Conservation (phyloP, 1,140 invertebrate species). For the Idris sp. region DNA sequence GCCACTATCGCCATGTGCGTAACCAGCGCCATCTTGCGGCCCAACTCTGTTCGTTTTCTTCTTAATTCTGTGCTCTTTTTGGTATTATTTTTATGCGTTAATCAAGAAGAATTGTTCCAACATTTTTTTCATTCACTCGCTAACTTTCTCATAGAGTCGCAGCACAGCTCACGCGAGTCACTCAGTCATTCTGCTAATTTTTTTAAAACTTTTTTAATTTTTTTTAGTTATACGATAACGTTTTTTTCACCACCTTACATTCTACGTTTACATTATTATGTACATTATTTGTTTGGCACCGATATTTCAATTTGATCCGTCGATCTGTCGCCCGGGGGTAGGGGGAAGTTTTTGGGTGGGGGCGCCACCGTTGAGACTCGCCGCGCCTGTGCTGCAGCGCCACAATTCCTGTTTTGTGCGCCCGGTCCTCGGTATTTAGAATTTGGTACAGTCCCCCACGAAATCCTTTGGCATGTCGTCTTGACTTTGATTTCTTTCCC, state of each 20-base stretch:
- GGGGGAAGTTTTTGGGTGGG: no score
- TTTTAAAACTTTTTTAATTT: slow-evolving; percentile 14
- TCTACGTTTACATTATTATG: slow-evolving; percentile 74
- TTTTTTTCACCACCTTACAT: slow-evolving; percentile 57
- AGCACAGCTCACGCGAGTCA: slow-evolving; percentile 66
- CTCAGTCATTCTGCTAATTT: slow-evolving; percentile 25
- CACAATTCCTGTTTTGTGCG: slow-evolving; percentile 37
- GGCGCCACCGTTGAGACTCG: slow-evolving; percentile 39
- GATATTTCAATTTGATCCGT: slow-evolving; percentile 61
- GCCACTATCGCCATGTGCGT: not conserved
- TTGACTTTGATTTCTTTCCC: no score
- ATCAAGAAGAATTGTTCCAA: slow-evolving; percentile 30
- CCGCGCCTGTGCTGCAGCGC: slow-evolving; percentile 66
- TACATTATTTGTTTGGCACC: slow-evolving; percentile 77
- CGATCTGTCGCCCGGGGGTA: not conserved
- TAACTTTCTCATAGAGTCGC: slow-evolving; percentile 53
- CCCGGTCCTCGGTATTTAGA: no score
- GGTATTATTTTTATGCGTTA: slow-evolving; percentile 44
- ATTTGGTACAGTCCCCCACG: no score
- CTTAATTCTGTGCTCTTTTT: not conserved
- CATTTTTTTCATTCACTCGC: not conserved
- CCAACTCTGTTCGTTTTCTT: not conserved
- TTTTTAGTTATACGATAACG: slow-evolving; percentile 31
- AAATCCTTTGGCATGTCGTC: no score
- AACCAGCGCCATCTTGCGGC: not conserved